Conservation (phyloP, 2,797 vertebrate genomes). For the Eospalax fontanierii region DNA sequence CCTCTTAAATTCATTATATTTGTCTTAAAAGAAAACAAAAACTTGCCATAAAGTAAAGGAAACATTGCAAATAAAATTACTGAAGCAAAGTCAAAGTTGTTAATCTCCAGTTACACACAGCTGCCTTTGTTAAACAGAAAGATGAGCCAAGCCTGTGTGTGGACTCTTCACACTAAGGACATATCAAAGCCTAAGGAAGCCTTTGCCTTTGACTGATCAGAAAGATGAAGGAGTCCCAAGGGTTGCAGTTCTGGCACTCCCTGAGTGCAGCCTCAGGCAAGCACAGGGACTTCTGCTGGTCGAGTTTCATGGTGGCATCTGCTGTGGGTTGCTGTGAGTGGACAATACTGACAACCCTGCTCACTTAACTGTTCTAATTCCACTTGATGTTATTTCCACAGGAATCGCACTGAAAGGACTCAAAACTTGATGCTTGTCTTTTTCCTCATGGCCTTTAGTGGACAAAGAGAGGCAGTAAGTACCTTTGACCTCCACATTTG, state of each 20-base stretch:
- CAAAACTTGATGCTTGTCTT: not conserved
- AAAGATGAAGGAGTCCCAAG: not conserved
- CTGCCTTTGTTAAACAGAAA: not conserved
- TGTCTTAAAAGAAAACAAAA: constrained; percentile 25
- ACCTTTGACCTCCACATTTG: not conserved
- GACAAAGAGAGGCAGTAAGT: not conserved
- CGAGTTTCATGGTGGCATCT: not conserved
- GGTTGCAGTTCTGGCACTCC: no score
- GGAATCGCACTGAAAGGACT: not conserved
- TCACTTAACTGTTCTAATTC: not conserved
- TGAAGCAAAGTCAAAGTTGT: not conserved
- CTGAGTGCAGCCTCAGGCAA: not conserved
- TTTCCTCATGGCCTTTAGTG: not conserved
- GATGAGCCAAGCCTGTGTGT: fast-evolving
- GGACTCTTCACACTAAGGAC: no score
- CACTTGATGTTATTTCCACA: not conserved
- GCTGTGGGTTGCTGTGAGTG: not conserved
- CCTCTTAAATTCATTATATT: not conserved
- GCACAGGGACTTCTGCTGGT: fast-evolving
- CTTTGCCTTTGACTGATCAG: not conserved
- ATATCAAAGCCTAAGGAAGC: not conserved
- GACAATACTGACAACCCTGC: not conserved
- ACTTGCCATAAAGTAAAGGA: not conserved
- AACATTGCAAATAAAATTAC: not conserved
- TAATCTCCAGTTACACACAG: not conserved